phyloP scores from a whole-genome alignment of 2,797 vertebrate species.

The Schizothorax lantsangensis region DNA sequence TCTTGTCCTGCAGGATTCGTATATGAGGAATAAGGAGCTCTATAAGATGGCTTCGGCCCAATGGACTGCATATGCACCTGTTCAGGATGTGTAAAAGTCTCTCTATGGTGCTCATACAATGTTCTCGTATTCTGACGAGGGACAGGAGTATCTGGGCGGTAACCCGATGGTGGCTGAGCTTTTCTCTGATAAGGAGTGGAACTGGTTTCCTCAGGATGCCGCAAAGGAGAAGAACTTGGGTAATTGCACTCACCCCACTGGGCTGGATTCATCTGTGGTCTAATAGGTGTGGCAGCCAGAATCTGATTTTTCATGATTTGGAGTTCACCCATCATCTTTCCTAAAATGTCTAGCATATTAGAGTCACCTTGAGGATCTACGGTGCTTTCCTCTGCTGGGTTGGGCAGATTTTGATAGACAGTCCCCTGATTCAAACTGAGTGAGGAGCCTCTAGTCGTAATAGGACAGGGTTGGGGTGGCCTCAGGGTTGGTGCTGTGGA shows the following conservation, averaged over 20 bases:
- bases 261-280: too few relatives aligned
- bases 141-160: background rate
- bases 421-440: too few relatives aligned
- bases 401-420: too few relatives aligned
- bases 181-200: background rate
- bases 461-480: too few relatives aligned
- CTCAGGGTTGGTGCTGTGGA: too few relatives aligned
- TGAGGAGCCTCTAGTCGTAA: too few relatives aligned
- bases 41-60: background rate
- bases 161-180: background rate
- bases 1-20: background rate
- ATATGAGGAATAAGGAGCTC: background rate
- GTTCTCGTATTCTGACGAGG: background rate
- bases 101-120: background rate
- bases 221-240: background rate
- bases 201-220: background rate
- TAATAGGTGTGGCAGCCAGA: background rate
- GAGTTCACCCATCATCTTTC: background rate
- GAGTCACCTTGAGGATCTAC: too few relatives aligned
- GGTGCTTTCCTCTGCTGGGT: too few relatives aligned
- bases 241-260: background rate
- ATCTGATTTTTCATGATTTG: slow-evolving; percentile 16
- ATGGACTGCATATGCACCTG: background rate
- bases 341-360: background rate
- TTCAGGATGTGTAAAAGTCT: background rate